Conservation (phyloP, 2,888 invertebrate genomes). For the Schizotus pectinicornis region DNA sequence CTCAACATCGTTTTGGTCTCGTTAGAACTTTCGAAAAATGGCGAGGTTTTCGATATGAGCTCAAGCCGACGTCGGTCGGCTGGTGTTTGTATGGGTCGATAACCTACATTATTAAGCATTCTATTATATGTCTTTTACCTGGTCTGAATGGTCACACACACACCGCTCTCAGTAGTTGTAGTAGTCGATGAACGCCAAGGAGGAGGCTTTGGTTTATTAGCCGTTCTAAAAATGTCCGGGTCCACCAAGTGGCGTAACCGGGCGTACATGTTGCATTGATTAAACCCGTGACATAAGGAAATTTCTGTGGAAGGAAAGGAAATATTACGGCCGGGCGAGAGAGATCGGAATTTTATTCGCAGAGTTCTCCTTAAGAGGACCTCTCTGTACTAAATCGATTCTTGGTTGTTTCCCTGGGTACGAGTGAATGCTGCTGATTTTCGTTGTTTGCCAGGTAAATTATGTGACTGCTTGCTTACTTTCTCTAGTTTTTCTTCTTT, state of each 20-base stretch:
- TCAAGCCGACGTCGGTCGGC: constrained; percentile 12
- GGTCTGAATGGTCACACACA: constrained; percentile 50
- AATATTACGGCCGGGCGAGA: too few relatives aligned
- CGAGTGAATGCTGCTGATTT: too few relatives aligned
- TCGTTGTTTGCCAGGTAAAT: too few relatives aligned
- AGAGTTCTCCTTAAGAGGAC: too few relatives aligned
- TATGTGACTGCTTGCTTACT: too few relatives aligned
- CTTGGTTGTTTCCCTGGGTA: too few relatives aligned
- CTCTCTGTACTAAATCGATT: too few relatives aligned
- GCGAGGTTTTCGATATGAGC: constrained; percentile 21
- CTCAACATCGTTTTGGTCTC: not conserved
- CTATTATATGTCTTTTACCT: constrained; percentile 55
- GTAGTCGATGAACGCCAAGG: constrained; percentile 38
- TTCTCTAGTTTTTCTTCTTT: too few relatives aligned
- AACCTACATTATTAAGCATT: constrained; percentile 60
- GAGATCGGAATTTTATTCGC: too few relatives aligned
- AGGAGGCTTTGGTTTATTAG: constrained; percentile 53
- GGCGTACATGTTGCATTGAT: constrained; percentile 23
- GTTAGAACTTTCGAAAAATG: constrained; percentile 26
- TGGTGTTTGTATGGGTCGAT: constrained; percentile 52
- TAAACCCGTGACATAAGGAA: not conserved
- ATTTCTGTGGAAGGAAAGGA: too few relatives aligned
- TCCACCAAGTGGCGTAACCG: constrained; percentile 10
- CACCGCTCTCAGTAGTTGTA: constrained; percentile 35
- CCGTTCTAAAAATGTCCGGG: constrained; percentile 56